Base-by-base conservation (phyloP, 92 coral and sea anemone genomes). In the Chrysogorgia sp. region DNA sequence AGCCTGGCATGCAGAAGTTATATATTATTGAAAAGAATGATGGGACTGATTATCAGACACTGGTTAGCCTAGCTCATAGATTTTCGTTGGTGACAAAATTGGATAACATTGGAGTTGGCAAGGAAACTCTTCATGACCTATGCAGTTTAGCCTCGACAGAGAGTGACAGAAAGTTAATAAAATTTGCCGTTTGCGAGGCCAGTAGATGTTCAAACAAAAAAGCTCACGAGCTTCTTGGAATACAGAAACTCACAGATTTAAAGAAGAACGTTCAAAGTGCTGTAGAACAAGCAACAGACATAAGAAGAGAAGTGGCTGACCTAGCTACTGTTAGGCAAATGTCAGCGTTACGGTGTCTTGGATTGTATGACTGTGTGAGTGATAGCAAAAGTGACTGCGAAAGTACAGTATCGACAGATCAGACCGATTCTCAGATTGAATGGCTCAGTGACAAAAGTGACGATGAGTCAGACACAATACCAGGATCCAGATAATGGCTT, bases 21-120 rank as follows among this genome's bases (percentile, higher is more conserved):
- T 84, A 52, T 79, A 80, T 84, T 68, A 72, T 70, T 75, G 87
- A 83, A 53, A 75, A 83, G 76, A 50, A 68, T 26, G 58, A 22
- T 43, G 53, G 60, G 60, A 79, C 40, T 71, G 80, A 79, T 33
- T 84, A 37, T 67, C 41, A 59, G 58, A 82, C 47, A 20, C 31
- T 82, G 21, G 86, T 63, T 62, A 15, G 35, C 34, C 61, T 82
- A 62, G 59, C 58, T 53, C 53, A 84, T 53, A 68, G 59, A 69
- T 79, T 79, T 49, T 68, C 84, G 13, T 35, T 83, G 76, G 76
- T 76, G 49, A 55, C 66, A 29, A 79, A 61, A 40, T 70, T 84
- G 30, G 84, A 84, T 79, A 62, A 69, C 3, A 71, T 45, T 45
- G 61, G 76, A 24, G 40, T 69, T 3, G 34, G 35, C 32, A 78